A percentile compares a stretch with the other conserved stretches of the same genome.
phyloP scores from a whole-genome alignment of 1,140 invertebrate species.

The Trissolcus basalis region DNA sequence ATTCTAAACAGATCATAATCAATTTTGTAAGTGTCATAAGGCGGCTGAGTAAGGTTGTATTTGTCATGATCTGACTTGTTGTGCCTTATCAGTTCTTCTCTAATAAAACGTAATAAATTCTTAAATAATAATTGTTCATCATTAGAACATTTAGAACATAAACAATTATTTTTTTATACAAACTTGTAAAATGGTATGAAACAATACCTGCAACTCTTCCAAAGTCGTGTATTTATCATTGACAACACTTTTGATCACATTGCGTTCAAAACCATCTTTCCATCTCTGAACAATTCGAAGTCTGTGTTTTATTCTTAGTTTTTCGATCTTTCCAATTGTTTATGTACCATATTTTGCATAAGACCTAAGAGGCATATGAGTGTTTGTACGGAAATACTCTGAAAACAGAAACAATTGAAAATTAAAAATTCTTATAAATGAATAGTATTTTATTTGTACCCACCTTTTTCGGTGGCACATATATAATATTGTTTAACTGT shows the following conservation, averaged over 20 bases:
- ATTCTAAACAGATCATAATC: slow-evolving; percentile 94
- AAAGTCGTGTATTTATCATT: slow-evolving; percentile 83
- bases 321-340: slow-evolving; percentile 90
- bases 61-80: slow-evolving; percentile 80
- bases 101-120: slow-evolving; percentile 82
- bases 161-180: no score
- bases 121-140: no score
- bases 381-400: slow-evolving; percentile 88
- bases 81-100: slow-evolving; percentile 84
- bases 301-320: slow-evolving; percentile 93
- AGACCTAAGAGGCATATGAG: slow-evolving; percentile 92
- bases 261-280: slow-evolving; percentile 93
- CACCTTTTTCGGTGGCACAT: no score
- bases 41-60: slow-evolving; percentile 81
- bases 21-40: slow-evolving; percentile 91
- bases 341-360: slow-evolving; percentile 91
- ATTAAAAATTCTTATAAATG: no score
- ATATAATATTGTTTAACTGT: no score
- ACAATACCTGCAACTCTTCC: slow-evolving; percentile 84
- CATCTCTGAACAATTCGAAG: slow-evolving; percentile 93
- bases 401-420: no score
- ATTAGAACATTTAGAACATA: no score
- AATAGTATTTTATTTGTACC: no score
- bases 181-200: no score
- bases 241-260: slow-evolving; percentile 88